Evolutionary conservation across 2,797 vertebrate genomes (phyloP).

Genomic region (Tadarida brasiliensis): DNA sequence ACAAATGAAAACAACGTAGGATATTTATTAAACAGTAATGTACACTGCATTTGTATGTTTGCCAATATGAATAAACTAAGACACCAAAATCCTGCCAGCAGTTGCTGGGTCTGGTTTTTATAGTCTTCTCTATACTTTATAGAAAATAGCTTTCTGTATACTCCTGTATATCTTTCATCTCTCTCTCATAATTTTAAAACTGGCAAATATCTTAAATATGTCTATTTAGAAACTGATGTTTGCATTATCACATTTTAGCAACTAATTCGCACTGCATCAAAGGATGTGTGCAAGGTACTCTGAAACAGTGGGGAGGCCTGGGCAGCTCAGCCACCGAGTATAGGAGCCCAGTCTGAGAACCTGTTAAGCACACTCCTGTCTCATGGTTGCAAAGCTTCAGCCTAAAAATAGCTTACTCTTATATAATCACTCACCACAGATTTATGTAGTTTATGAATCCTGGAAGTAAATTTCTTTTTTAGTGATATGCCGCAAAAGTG

Average conservation of each 20-base stretch:
- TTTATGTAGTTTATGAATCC: slow-evolving; percentile 29
- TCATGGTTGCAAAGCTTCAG: slow-evolving; percentile 59
- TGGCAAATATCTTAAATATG: slow-evolving; percentile 35
- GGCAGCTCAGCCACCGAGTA: background rate
- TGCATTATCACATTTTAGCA: background rate
- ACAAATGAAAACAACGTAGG: background rate
- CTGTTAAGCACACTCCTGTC: background rate
- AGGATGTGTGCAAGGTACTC: background rate
- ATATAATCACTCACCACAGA: slow-evolving; percentile 59
- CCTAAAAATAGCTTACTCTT: slow-evolving; percentile 74
- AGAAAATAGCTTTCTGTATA: slow-evolving; percentile 15
- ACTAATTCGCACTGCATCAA: background rate
- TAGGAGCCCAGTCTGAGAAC: background rate
- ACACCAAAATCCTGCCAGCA: background rate
- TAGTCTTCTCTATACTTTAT: background rate
- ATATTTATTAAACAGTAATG: background rate
- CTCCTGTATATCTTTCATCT: background rate
- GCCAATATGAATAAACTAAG: background rate
- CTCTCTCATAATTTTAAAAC: slow-evolving; percentile 10
- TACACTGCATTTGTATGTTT: background rate
- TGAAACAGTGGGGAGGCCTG: no score
- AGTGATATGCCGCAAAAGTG: background rate
- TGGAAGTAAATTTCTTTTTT: slow-evolving; percentile 53
- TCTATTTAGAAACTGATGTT: background rate
- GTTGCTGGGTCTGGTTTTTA: background rate